These are phyloP conservation scores for Nemurella pictetii DNA, from an alignment of 2,888 invertebrate species.

Conservation along the genomic window DNA sequence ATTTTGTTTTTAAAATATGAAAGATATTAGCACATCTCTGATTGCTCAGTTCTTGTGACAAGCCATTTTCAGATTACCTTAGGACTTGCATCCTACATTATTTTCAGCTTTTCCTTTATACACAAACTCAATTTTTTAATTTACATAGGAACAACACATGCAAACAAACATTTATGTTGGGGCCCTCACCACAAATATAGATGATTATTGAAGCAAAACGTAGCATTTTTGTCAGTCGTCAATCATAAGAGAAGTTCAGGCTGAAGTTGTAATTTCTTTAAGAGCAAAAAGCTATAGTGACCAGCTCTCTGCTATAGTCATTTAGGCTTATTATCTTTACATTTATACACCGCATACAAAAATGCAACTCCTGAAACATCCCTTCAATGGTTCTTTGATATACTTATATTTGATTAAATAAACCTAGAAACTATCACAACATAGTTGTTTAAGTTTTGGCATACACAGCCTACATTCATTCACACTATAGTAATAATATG, in stretches of 20 bases:
- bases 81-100: background rate
- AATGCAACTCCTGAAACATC: slow-evolving; percentile 22
- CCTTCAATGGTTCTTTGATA: slow-evolving; percentile 40
- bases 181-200: background rate
- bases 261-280: background rate
- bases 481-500: background rate
- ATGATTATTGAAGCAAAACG: background rate
- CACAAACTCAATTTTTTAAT: background rate
- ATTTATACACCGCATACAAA: background rate
- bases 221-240: background rate
- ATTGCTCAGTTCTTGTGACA: slow-evolving; percentile 37
- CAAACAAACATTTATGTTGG: background rate
- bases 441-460: slow-evolving; percentile 40
- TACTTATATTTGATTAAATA: slow-evolving; percentile 40
- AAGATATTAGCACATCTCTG: background rate
- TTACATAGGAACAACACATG: background rate
- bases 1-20: no score
- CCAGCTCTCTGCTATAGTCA: background rate
- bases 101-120: background rate
- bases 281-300: no score
- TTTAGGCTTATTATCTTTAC: background rate
- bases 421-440: slow-evolving; percentile 43
- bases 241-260: background rate
- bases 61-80: slow-evolving; percentile 40
- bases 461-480: slow-evolving; percentile 26